phyloP scores from a whole-genome alignment of 2,113 vertebrate genomes.

The Burhinus bistriatus region DNA sequence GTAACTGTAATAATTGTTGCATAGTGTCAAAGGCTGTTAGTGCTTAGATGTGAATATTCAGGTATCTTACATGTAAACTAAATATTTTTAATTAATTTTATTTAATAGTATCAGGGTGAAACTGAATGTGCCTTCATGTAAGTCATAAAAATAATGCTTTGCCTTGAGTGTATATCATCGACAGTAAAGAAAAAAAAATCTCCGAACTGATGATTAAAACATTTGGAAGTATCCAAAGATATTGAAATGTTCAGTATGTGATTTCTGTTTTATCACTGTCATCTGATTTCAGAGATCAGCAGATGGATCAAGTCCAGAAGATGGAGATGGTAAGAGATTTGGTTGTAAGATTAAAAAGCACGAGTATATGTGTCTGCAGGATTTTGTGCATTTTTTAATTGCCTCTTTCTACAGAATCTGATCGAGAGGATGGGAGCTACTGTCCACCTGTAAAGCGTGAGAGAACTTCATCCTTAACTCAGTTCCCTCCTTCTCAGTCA shows the following conservation, averaged over 20 bases:
- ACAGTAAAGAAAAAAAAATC: background rate
- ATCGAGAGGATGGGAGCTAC: slow-evolving; percentile 91
- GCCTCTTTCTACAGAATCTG: slow-evolving; percentile 81
- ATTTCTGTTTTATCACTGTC: background rate
- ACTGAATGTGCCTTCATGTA: background rate
- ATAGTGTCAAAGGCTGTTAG: background rate
- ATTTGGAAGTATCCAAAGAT: background rate
- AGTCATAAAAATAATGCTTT: background rate
- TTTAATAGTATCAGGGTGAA: background rate
- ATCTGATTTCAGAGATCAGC: slow-evolving; percentile 88
- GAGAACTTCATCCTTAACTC: slow-evolving; percentile 90
- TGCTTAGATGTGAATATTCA: background rate
- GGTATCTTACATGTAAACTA: background rate
- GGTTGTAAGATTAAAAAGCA: background rate
- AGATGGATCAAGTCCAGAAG: slow-evolving; percentile 93
- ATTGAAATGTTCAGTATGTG: background rate
- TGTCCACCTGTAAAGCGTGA: slow-evolving; percentile 94
- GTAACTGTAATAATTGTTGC: background rate
- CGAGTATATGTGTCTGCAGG: accelerated
- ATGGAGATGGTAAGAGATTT: slow-evolving; percentile 87
- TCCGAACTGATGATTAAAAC: background rate
- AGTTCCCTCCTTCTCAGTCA: slow-evolving; percentile 91
- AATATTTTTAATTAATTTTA: background rate
- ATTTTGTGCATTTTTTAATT: background rate
- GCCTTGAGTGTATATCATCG: background rate